Base-by-base conservation (phyloP, 2,888 invertebrate genomes). In the Drosophila pseudotakahashii region DNA sequence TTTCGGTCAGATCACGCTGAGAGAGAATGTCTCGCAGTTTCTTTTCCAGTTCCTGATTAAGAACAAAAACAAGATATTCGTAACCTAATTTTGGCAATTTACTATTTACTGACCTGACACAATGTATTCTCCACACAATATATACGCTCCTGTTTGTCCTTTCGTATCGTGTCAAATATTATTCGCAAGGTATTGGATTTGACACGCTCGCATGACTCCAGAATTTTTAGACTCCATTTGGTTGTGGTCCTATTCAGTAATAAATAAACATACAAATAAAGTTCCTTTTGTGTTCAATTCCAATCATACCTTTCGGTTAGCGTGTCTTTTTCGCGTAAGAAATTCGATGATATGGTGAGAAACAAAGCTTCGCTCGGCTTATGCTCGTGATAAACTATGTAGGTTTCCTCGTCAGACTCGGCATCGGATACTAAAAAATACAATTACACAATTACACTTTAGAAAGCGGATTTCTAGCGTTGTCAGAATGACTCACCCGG, bases 121-220 rank as follows among this genome's bases (percentile, higher is more conserved):
- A 94, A 93, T 39, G 93, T 92, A 41, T 92, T 92, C 68, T 94
- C 94, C 50, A 94, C 92, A 14, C 92, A 92, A 86, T 95, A 95
- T 44, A 93, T 91, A 50, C 95, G 92, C 78, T 93, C 93, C 77
- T 93, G 93, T 67, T 94, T 93, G 85, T 94, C 93, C 73, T 92
- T 92, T 75, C 94, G 93, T 14, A 94, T 90, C 0, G 95, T 95
- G 88, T 95, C 94, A 85, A 95, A 95, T 75, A 93, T 93, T 37
- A 94, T 92, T 50, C 93, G 93, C 37, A 95, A 89, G 9, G 93
- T 93, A 34, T 93, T 90, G 3, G 92, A 89, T 70, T 91, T 91
- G 3, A 92, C 87, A 10, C 92, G 90, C 73, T 93, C 93, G 86
- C 94, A 94, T 19, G 92, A 93, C 71, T 93, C 91, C 54, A 94